phyloP scores from a whole-genome alignment of 2,113 vertebrate genomes.

The Ailuropoda melanoleuca region DNA sequence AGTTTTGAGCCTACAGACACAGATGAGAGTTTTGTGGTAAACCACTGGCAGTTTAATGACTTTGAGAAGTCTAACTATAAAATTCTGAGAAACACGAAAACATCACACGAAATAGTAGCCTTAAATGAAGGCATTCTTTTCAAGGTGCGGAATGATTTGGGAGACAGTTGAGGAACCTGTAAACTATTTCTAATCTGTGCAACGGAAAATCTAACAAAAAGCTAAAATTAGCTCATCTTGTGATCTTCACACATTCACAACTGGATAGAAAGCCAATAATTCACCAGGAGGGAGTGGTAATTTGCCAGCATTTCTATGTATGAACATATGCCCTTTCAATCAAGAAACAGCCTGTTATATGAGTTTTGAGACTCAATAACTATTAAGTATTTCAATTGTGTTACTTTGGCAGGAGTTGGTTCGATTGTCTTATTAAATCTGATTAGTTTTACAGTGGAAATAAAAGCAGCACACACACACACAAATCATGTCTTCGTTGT shows the following conservation, averaged over 20 bases:
- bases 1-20: neutral
- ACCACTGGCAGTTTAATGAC: neutral
- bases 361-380: constrained; percentile 24
- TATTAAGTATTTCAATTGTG: constrained; percentile 1
- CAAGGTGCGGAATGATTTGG: neutral
- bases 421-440: constrained; percentile 36
- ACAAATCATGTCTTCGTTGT: neutral
- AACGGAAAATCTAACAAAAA: constrained; percentile 10
- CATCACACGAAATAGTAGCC: neutral
- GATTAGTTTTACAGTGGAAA: constrained; percentile 37
- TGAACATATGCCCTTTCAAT: neutral
- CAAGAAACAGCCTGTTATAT: neutral
- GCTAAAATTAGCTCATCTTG: neutral
- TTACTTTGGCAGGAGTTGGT: constrained; percentile 23
- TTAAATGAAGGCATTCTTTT: neutral
- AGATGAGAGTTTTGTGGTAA: constrained; percentile 45
- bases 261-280: neutral
- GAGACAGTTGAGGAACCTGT: neutral
- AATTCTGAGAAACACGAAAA: constrained; percentile 50
- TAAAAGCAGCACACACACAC: neutral
- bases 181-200: neutral
- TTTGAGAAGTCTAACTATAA: neutral
- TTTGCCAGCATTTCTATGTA: neutral
- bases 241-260: neutral
- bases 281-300: neutral